Evolutionary conservation across 2,113 vertebrate genomes (phyloP), one percentile per base, ranked within the genome.

Genomic region (Nibea coibor): DNA sequence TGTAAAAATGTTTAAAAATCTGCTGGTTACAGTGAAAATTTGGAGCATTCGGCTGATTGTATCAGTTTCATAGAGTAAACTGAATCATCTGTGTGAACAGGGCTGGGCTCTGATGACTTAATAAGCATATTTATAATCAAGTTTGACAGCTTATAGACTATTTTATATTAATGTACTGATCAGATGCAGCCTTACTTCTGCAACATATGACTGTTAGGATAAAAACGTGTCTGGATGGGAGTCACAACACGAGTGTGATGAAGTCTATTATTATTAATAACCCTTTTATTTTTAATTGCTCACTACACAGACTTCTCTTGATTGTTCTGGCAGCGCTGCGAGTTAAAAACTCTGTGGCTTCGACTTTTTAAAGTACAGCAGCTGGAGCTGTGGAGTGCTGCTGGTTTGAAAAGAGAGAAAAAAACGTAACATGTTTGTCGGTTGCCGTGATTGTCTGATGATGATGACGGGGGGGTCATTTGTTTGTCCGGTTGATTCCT

Each of bases 371-470:
- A 64, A 77, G 22, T 3, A 39, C 4, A 81, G 59, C n/a, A 82
- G 62, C 72, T 57, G 70, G 58, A 69, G 80, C 61, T 4, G 35
- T 1, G 14, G 56, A 51, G 62, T 26, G 71, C 62, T 67, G 75
- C 65, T 61, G 43, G 43, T 63, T 39, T 19, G 10, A 58, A 22
- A 75, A 59, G 58, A 43, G 48, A 20, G 19, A 48, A 24, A 24
- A 61, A 43, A 53, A 22, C 59, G 35, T 10, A 2, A 67, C 11
- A 42, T 31, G 26, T 42, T 8, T 19, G 54, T 35, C 10, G 28
- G 71, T 45, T 64, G 64, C 26, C 11, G 14, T 15, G 85, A 87
- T 84, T 85, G 84, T 87, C 81, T 53, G 26, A 39, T 62, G 26
- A 72, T 68, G 64, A 65, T 56, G 76, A 64, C 5, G 4, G 39